Base-by-base conservation (phyloP, 2,888 invertebrate genomes). In the Lithosia quadra region DNA sequence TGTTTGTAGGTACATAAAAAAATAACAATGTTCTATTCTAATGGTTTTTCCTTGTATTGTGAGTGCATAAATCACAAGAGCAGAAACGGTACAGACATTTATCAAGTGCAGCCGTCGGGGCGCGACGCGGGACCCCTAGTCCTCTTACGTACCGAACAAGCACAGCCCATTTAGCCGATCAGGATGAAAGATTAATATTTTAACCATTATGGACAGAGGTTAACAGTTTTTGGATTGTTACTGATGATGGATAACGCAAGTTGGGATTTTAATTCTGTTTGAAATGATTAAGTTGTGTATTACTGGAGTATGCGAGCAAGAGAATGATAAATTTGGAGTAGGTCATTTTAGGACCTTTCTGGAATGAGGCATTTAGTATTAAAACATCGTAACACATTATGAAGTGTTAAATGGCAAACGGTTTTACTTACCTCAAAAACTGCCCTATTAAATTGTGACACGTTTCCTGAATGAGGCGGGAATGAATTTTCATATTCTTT, bases 171-270 rank as follows among this genome's bases (percentile, higher is more conserved):
- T 65, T 39, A 65, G 36, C n/a, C 10, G 57, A 34, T 57, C n/a
- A n/a, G 39, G 36, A 59, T 58, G 43, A 49, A 65, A 74, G 75
- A 78, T 77, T 77, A 63, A 55, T 22, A 55, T 34, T 53, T 22
- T 18, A 15, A 55, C 2, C 22, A 21, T 22, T 63, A 49, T 33
- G 33, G 21, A 63, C 21, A 33, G 18, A n/a, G 7, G 8, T 33
- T 21, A 59, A 21, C 33, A 5, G 34, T 34, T 36, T 59, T 34
- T 36, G 21, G 21, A 34, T 36, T 36, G 34, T 34, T 59, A 59
- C 21, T 59, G 21, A 59, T 36, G 34, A 34, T 8, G 33, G 33
- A n/a, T 10, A 58, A 22, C 4, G 22, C 7, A 28, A 33, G 8
- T 58, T 33, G 28, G 28, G 10, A 33, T 58, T 34, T 33, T 10